phyloP scores from a whole-genome alignment of 2,797 vertebrate species.

The Sebastes steindachneri region DNA sequence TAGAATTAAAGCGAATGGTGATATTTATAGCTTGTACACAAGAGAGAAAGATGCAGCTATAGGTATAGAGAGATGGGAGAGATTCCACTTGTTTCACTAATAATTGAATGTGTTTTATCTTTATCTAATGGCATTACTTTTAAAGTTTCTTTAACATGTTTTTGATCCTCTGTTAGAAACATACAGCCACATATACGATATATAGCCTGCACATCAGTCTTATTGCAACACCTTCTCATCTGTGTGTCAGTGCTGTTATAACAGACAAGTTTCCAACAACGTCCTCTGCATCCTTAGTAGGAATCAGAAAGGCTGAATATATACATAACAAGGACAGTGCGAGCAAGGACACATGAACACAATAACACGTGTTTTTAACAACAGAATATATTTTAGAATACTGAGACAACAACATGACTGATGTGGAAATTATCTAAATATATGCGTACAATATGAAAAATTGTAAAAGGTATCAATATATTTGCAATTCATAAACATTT shows the following conservation, averaged over 20 bases:
- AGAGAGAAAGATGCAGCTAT: not conserved
- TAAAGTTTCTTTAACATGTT: not conserved
- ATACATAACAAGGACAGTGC: not conserved
- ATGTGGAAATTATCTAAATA: not conserved
- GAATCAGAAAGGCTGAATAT: not conserved
- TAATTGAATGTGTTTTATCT: not conserved
- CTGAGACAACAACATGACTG: not conserved
- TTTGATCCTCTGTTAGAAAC: not conserved
- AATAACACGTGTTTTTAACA: not conserved
- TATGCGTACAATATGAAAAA: not conserved
- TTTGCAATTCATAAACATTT: not conserved
- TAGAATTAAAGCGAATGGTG: conserved; percentile 55
- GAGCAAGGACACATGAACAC: not conserved
- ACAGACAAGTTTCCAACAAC: conserved; percentile 7
- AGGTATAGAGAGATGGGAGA: not conserved
- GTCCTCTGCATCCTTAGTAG: not conserved
- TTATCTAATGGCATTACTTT: not conserved
- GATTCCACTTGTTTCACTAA: not conserved
- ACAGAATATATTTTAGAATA: not conserved
- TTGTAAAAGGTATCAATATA: not conserved
- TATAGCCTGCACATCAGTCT: not conserved
- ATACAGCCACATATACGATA: not conserved
- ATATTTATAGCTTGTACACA: conserved; percentile 51
- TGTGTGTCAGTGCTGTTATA: not conserved
- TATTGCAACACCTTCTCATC: not conserved